Conservation (phyloP, 2,797 vertebrate species). For the Momotus momota region DNA sequence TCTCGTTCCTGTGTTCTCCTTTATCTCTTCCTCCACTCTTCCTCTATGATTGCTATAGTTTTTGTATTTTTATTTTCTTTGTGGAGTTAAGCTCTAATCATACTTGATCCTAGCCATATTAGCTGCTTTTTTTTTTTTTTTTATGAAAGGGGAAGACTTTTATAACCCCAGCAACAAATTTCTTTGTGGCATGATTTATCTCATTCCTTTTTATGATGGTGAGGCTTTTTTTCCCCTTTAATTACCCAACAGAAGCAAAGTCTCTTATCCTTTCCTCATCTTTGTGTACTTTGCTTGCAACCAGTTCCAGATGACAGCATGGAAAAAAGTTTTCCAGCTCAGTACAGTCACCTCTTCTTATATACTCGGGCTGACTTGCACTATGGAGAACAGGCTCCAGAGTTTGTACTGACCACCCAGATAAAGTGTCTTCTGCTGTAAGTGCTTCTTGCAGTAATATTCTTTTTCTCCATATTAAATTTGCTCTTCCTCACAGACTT, state of each 20-base stretch:
- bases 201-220: not conserved
- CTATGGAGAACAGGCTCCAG: not conserved
- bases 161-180: conserved; percentile 18
- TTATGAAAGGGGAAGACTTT: not conserved
- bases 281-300: conserved; percentile 42
- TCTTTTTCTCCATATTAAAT: not conserved
- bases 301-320: conserved; percentile 43
- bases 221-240: conserved; percentile 25
- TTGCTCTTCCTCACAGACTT: not conserved
- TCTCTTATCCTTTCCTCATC: conserved; percentile 31
- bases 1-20: not conserved
- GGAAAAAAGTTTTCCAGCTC: not conserved
- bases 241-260: conserved; percentile 55
- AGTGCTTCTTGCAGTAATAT: not conserved
- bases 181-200: conserved; percentile 26
- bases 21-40: conserved; percentile 50
- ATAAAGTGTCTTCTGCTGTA: not conserved
- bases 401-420: not conserved
- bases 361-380: not conserved
- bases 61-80: conserved; percentile 29
- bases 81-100: not conserved
- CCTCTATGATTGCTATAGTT: not conserved
- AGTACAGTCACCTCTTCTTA: not conserved
- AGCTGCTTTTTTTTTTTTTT: not conserved
- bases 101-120: not conserved